Evolutionary conservation across 2,113 vertebrate species (phyloP).

Genomic region (Clarias macrocephalus): DNA sequence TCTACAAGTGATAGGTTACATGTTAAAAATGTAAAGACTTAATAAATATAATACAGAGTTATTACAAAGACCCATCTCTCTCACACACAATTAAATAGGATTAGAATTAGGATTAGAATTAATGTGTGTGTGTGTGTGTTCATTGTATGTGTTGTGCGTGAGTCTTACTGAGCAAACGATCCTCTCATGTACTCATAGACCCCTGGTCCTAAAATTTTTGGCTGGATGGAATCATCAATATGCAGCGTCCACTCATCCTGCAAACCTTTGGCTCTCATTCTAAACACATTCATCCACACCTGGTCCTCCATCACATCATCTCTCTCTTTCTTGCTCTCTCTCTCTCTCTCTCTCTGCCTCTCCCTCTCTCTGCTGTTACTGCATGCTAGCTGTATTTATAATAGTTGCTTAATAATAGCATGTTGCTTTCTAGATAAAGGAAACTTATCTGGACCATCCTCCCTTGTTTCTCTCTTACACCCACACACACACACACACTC

Average conservation of each 20-base stretch:
- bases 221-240: constrained; percentile 55
- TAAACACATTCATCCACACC: constrained; percentile 45
- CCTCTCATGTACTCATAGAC: constrained; percentile 63
- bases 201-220: fast-evolving
- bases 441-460: constrained; percentile 10
- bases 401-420: no score
- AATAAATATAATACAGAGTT: no score
- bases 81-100: no score
- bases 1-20: no score
- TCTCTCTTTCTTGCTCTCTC: no score
- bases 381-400: background rate
- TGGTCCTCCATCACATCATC: background rate
- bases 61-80: no score
- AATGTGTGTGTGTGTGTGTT: background rate
- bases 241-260: constrained; percentile 58
- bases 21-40: no score
- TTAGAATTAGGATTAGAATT: no score
- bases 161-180: constrained; percentile 61
- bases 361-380: constrained; percentile 47
- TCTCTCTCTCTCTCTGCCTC: constrained; percentile 55
- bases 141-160: background rate
- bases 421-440: background rate
- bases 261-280: constrained; percentile 4
- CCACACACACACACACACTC: constrained; percentile 6
- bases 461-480: background rate